Conservation (phyloP, 2,797 vertebrate genomes). For the Pelochelys cantorii region DNA sequence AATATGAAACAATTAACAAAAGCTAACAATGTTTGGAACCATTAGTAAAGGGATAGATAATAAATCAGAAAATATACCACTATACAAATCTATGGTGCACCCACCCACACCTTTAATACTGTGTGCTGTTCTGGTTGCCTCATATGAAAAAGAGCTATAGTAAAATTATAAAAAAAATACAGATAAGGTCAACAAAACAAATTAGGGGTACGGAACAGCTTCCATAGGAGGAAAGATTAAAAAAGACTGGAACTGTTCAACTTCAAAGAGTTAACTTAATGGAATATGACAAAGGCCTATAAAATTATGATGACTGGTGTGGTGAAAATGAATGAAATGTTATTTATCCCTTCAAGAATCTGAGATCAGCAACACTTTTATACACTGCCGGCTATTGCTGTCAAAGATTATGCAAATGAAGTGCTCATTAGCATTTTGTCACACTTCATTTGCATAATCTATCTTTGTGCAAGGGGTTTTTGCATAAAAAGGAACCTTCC, state of each 20-base stretch:
- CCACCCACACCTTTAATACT: neutral
- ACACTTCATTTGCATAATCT: no score
- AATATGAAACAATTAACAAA: neutral
- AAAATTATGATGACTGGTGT: neutral
- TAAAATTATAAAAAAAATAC: neutral
- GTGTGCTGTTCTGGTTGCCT: neutral
- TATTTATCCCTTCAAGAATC: neutral
- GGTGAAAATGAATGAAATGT: neutral
- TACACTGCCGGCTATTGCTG: no score
- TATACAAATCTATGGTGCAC: neutral
- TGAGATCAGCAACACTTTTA: neutral
- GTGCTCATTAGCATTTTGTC: no score
- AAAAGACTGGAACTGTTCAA: neutral
- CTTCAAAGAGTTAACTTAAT: neutral
- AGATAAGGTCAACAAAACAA: neutral
- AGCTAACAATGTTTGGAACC: neutral
- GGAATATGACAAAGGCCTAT: neutral
- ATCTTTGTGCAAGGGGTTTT: no score
- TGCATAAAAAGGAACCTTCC: no score
- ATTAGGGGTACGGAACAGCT: neutral
- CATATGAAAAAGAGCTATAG: neutral
- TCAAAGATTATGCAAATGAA: no score
- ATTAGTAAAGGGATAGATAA: neutral
- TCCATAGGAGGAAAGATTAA: neutral
- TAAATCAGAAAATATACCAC: neutral